Conservation (phyloP, 2,888 invertebrate species). For the Chrysolina oricalcia region DNA sequence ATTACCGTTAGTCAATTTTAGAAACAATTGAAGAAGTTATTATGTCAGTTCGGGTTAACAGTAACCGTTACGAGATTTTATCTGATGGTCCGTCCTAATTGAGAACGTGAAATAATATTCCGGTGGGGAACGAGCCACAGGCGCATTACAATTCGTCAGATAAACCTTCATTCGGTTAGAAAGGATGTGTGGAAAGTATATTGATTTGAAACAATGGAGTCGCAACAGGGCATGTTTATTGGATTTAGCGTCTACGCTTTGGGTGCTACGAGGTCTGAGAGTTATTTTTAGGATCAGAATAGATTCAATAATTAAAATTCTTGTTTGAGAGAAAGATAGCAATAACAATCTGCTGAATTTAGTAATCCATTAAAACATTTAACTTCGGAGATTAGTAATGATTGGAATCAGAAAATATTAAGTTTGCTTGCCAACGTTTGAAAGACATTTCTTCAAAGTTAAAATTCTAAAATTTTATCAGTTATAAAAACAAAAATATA, state of each 20-base stretch:
- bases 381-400: no score
- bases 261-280: neutral
- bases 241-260: slow-evolving; percentile 26
- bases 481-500: no score
- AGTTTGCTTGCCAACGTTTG: no score
- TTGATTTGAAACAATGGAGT: slow-evolving; percentile 67
- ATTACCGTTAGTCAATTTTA: slow-evolving; percentile 37
- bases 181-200: slow-evolving; percentile 51
- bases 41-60: slow-evolving; percentile 55
- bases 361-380: no score
- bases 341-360: no score
- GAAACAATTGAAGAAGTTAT: slow-evolving; percentile 51
- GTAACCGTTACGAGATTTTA: slow-evolving; percentile 47
- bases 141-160: slow-evolving; percentile 52
- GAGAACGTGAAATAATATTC: slow-evolving; percentile 49
- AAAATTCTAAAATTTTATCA: no score
- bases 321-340: no score
- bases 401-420: no score
- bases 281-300: neutral
- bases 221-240: slow-evolving; percentile 54
- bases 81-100: slow-evolving; percentile 51
- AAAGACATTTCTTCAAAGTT: no score
- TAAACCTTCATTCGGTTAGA: slow-evolving; percentile 41
- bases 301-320: no score
- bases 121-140: slow-evolving; percentile 39